A percentile compares a stretch with the other conserved stretches of the same genome.
phyloP scores from a whole-genome alignment of 2,113 vertebrate species.

The Loxodonta africana region DNA sequence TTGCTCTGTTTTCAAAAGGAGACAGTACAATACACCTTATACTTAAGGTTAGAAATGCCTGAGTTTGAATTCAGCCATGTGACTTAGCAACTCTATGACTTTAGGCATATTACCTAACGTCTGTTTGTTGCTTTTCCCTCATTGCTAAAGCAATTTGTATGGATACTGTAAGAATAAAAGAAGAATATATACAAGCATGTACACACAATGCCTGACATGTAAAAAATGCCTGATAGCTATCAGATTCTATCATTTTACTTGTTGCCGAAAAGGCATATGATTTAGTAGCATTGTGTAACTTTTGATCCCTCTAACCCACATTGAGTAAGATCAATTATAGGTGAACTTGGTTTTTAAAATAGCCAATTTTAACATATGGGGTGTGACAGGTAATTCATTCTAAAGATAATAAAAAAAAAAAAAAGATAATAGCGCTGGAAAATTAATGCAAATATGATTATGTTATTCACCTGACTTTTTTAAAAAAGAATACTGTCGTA shows the following conservation, averaged over 20 bases:
- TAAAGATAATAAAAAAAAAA: slow-evolving; percentile 35
- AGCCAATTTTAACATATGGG: slow-evolving; percentile 45
- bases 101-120: neutral
- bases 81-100: neutral
- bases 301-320: neutral
- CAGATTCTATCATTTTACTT: slow-evolving; percentile 44
- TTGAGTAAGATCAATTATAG: slow-evolving; percentile 60
- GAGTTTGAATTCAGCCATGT: neutral
- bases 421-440: slow-evolving; percentile 47
- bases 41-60: neutral
- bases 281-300: neutral
- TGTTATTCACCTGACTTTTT: neutral
- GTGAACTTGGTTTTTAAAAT: slow-evolving; percentile 38
- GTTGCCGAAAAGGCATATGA: slow-evolving; percentile 1
- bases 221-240: slow-evolving; percentile 8
- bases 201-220: neutral
- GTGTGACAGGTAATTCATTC: slow-evolving; percentile 52
- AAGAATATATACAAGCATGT: neutral
- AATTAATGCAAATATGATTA: slow-evolving; percentile 17
- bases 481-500: neutral
- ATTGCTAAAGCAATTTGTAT: neutral
- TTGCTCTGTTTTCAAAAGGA: neutral
- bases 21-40: neutral
- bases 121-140: neutral
- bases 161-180: neutral